Percentiles rank a stretch among this genome's conserved stretches.
These are phyloP conservation scores for Andrena camellia DNA, from an alignment of 2,888 invertebrate genomes.

Conservation along the genomic window DNA sequence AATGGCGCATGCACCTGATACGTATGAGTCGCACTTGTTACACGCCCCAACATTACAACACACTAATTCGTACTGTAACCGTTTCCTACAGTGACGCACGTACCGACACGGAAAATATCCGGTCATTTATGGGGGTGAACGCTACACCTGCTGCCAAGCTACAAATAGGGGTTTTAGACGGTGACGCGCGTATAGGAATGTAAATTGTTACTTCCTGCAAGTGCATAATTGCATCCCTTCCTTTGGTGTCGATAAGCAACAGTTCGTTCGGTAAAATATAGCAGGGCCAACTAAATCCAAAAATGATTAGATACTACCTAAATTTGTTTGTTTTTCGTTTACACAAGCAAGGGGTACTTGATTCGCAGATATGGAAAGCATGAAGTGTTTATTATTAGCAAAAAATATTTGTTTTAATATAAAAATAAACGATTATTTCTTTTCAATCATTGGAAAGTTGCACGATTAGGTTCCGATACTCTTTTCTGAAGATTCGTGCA, in stretches of 20 bases:
- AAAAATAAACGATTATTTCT: too few species aligned
- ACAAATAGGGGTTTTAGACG: constrained; percentile 66
- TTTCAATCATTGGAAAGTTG: too few species aligned
- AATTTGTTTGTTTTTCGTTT: not conserved
- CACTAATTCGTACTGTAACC: constrained; percentile 73
- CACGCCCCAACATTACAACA: constrained; percentile 72
- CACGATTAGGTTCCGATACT: too few species aligned
- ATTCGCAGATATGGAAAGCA: too few species aligned
- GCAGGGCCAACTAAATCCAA: constrained; percentile 29
- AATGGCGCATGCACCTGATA: constrained; percentile 76
- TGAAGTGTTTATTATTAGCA: too few species aligned
- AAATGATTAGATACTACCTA: not conserved
- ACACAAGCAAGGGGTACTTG: too few species aligned
- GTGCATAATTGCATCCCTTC: constrained; percentile 45
- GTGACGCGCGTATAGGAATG: constrained; percentile 68
- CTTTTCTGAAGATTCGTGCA: too few species aligned
- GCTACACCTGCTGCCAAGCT: constrained; percentile 62
- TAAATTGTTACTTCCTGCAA: constrained; percentile 63
- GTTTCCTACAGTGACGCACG: constrained; percentile 71
- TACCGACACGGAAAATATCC: constrained; percentile 78
- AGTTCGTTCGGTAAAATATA: constrained; percentile 28
- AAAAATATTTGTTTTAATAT: too few species aligned
- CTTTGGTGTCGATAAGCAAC: constrained; percentile 19
- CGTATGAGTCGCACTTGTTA: constrained; percentile 77
- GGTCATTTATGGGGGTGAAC: constrained; percentile 74